Percentiles rank a stretch among this genome's conserved stretches.
Evolutionary conservation across 2,113 vertebrate genomes (phyloP).

Genomic region (Bubo scandiacus): DNA sequence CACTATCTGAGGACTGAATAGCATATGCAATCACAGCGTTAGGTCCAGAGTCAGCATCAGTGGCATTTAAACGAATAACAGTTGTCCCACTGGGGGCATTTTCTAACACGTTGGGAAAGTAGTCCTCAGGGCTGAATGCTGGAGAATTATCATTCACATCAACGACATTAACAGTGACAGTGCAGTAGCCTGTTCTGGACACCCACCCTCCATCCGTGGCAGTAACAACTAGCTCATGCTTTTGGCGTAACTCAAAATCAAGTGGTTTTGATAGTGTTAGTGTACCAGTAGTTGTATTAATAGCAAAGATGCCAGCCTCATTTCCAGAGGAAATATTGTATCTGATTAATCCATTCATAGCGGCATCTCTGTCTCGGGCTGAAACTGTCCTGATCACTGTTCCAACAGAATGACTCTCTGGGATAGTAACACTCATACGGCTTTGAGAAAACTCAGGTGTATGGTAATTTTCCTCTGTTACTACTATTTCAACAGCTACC

Average conservation of each 20-base stretch:
- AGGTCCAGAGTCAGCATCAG: constrained; percentile 86
- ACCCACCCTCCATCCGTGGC: constrained; percentile 94
- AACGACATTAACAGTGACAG: constrained; percentile 82
- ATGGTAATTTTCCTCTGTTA: constrained; percentile 96
- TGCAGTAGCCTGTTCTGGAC: constrained; percentile 87
- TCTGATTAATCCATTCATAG: constrained; percentile 88
- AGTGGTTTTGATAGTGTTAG: constrained; percentile 82
- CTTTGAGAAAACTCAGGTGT: constrained; percentile 95
- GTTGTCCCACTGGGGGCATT: constrained; percentile 96
- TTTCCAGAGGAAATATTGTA: constrained; percentile 92
- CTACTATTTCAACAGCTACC: constrained; percentile 79
- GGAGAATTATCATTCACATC: constrained; percentile 97
- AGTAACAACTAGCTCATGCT: constrained; percentile 86
- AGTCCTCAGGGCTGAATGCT: constrained; percentile 84
- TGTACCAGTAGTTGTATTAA: constrained; percentile 87
- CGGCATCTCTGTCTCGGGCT: constrained; percentile 90
- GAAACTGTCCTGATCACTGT: constrained; percentile 84
- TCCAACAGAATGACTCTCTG: constrained; percentile 86
- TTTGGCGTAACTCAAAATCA: constrained; percentile 88
- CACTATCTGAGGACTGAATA: constrained; percentile 93
- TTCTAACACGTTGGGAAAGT: constrained; percentile 89
- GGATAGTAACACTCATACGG: constrained; percentile 84
- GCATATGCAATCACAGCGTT: constrained; percentile 91
- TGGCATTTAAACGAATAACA: constrained; percentile 88
- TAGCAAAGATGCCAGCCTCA: constrained; percentile 82